These are phyloP conservation scores for Osmerus eperlanus DNA, from an alignment of 2,113 vertebrate genomes.

Conservation along the genomic window DNA sequence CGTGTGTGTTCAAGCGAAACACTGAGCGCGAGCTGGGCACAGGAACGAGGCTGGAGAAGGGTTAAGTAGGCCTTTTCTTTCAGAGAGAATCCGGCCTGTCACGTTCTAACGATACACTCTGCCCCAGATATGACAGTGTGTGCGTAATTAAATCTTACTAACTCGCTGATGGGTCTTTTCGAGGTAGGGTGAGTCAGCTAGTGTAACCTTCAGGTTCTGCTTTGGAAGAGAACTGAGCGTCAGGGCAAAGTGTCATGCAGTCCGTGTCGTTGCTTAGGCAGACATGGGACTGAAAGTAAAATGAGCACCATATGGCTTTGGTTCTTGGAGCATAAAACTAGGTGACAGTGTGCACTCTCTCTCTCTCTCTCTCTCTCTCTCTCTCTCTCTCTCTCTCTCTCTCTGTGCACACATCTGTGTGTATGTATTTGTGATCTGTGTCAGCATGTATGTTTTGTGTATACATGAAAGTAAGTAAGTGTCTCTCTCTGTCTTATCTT, in stretches of 20 bases:
- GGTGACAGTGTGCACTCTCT: background rate
- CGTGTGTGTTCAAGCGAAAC: slow-evolving; percentile 36
- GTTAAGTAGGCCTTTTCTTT: slow-evolving; percentile 26
- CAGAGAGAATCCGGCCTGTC: slow-evolving; percentile 7
- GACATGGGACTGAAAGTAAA: slow-evolving; percentile 29
- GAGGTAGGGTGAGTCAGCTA: slow-evolving; percentile 62
- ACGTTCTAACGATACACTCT: slow-evolving; percentile 24
- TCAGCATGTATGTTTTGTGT: too few relatives aligned
- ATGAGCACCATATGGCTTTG: slow-evolving; percentile 6
- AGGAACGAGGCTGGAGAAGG: slow-evolving; percentile 21
- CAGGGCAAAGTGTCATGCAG: slow-evolving; percentile 6
- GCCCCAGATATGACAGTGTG: slow-evolving; percentile 29
- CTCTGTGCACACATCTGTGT: slow-evolving; percentile 17
- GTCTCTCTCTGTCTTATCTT: background rate
- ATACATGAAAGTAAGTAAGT: too few relatives aligned
- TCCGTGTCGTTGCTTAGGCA: slow-evolving; percentile 22
- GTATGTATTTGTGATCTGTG: slow-evolving; percentile 32
- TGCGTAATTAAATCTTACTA: slow-evolving; percentile 39
- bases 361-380: background rate
- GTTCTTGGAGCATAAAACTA: background rate
- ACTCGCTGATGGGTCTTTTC: slow-evolving; percentile 26
- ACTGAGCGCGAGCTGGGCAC: slow-evolving; percentile 23
- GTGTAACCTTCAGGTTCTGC: slow-evolving; percentile 8
- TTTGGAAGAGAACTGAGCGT: slow-evolving; percentile 25
- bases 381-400: slow-evolving; percentile 1